Conservation (phyloP, 1,140 invertebrate genomes). For the Theocolax elegans region DNA sequence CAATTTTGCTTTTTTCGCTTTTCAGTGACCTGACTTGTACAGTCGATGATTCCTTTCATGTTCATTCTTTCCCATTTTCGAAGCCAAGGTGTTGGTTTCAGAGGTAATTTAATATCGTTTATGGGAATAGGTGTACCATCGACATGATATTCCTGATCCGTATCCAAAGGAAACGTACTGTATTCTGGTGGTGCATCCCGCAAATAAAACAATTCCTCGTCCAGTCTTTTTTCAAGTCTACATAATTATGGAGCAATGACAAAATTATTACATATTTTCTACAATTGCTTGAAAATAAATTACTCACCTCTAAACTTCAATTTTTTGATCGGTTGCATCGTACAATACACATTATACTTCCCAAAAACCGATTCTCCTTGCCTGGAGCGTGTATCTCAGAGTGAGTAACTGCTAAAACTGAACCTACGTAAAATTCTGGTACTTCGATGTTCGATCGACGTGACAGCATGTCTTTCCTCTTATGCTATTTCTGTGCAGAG, state of each 20-base stretch:
- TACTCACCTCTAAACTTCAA: conserved; percentile 73
- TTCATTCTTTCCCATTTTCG: conserved; percentile 85
- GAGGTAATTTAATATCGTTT: conserved; percentile 83
- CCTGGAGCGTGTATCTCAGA: conserved; percentile 87
- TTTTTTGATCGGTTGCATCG: conserved; percentile 89
- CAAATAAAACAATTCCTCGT: conserved; percentile 90
- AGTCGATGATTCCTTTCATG: conserved; percentile 79
- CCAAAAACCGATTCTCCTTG: conserved; percentile 91
- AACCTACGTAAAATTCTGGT: conserved; percentile 98
- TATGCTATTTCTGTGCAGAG: conserved; percentile 80
- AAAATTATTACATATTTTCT: not conserved
- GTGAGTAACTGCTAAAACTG: conserved; percentile 90
- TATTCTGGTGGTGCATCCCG: conserved; percentile 92
- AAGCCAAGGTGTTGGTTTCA: conserved; percentile 89
- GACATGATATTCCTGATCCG: conserved; percentile 84
- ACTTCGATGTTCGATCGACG: conserved; percentile 86
- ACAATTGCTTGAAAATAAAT: not conserved
- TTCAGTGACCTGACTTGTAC: conserved; percentile 69
- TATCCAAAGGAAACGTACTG: conserved; percentile 93
- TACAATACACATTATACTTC: conserved; percentile 94
- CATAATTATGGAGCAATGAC: conserved; percentile 55
- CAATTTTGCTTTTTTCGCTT: conserved; percentile 72
- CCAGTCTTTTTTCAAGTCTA: conserved; percentile 92
- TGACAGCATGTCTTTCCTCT: conserved; percentile 94
- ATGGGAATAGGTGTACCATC: conserved; percentile 86